Base-by-base conservation (phyloP, 2,888 invertebrate genomes). In the Conchocele bisecta region DNA sequence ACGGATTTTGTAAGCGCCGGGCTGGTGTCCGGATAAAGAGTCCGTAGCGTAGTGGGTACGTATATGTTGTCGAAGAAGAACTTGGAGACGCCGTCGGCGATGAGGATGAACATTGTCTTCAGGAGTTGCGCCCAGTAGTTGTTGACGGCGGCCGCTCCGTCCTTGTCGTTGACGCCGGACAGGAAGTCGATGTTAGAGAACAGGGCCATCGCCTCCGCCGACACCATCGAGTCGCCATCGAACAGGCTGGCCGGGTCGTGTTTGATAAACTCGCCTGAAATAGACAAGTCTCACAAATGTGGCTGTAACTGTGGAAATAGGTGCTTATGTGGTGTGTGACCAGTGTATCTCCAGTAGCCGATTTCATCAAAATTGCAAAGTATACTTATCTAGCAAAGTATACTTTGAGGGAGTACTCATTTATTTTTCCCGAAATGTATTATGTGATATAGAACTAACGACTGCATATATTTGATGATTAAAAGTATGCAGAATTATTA, bases 231-330 rank as follows among this genome's bases (percentile, higher is more conserved):
- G 6, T 95, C 95, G 83, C 96, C 95, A 75, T 94, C 94, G 88
- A 97, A 93, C 93, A 97, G 93, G 63, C 96, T 95, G 89, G 95
- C 93, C 0, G 97, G 97, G 91, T 96, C 95, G 88, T 96, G 95
- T 0, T 96, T 95, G 79, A 98, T 92, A 91, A 97, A 97, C 61
- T 95, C 94, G 2, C 96, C n/a, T n/a, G n/a, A n/a, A n/a, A n/a
- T n/a, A n/a, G n/a, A n/a, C n/a, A n/a, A n/a, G n/a, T n/a, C n/a
- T n/a, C n/a, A n/a, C n/a, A n/a, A n/a, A n/a, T n/a, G n/a, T n/a
- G n/a, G n/a, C n/a, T n/a, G n/a, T n/a, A n/a, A n/a, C n/a, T n/a
- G n/a, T n/a, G n/a, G n/a, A n/a, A n/a, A n/a, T n/a, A n/a, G n/a
- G n/a, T n/a, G n/a, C n/a, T n/a, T n/a, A n/a, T n/a, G n/a, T n/a